Conservation (phyloP, 1,140 invertebrate species). For the Drosophila tani region DNA sequence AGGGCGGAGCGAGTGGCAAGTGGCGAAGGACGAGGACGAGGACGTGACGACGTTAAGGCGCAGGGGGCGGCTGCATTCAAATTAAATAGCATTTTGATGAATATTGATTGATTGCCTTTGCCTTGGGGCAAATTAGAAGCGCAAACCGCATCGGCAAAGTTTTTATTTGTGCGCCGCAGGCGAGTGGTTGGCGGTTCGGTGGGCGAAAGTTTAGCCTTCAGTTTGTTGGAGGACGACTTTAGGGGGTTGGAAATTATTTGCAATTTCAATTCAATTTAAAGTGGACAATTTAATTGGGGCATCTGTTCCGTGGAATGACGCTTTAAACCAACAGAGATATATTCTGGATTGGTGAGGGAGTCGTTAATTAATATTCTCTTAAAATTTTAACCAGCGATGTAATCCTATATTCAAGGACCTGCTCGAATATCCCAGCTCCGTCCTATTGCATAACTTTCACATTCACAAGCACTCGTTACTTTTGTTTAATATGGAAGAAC, state of each 20-base stretch:
- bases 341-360: no score
- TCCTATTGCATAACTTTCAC: not conserved
- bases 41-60: slow-evolving; percentile 42
- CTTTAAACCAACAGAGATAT: not conserved
- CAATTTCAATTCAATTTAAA: slow-evolving; percentile 29
- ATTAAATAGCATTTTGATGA: slow-evolving; percentile 80
- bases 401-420: not conserved
- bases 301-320: not conserved
- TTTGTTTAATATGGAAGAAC: slow-evolving; percentile 31
- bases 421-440: not conserved
- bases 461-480: not conserved
- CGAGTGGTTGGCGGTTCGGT: slow-evolving; percentile 1
- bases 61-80: slow-evolving; percentile 64
- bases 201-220: slow-evolving; percentile 57
- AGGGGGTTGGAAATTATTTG: slow-evolving; percentile 13
- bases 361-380: no score
- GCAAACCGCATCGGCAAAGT: slow-evolving; percentile 69
- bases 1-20: not conserved
- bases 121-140: slow-evolving; percentile 77
- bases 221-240: slow-evolving; percentile 13
- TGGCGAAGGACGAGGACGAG: slow-evolving; percentile 13
- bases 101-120: slow-evolving; percentile 79
- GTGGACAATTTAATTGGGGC: slow-evolving; percentile 2
- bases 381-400: not conserved
- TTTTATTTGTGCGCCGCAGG: slow-evolving; percentile 42